These are phyloP conservation scores for Corythornis madagascariensis DNA, from an alignment of 2,113 vertebrate genomes.

Conservation along the genomic window DNA sequence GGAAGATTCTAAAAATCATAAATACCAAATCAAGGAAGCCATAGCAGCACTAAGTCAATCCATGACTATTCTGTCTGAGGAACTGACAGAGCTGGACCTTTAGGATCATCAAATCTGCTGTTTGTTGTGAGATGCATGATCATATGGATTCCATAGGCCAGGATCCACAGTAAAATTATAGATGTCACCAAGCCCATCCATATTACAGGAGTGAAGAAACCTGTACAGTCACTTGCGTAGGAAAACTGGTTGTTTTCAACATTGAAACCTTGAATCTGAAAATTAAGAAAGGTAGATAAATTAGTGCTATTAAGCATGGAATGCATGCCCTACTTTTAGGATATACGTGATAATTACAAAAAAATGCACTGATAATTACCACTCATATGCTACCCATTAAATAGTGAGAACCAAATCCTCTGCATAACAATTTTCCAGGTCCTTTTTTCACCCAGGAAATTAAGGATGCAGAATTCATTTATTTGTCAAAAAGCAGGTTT, in stretches of 20 bases:
- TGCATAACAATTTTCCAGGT: neutral
- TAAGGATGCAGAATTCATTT: neutral
- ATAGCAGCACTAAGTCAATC: neutral
- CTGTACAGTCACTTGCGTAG: conserved; percentile 62
- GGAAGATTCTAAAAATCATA: neutral
- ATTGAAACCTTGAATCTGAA: conserved; percentile 72
- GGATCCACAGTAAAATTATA: conserved; percentile 61
- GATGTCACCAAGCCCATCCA: conserved; percentile 67
- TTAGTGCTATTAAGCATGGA: neutral
- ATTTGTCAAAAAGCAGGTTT: neutral
- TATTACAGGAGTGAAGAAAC: conserved; percentile 65
- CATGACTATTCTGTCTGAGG: conserved; percentile 63
- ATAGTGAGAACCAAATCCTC: neutral
- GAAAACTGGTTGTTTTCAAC: conserved; percentile 53
- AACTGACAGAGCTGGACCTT: conserved; percentile 54
- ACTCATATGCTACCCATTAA: neutral
- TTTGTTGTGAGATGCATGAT: conserved; percentile 67
- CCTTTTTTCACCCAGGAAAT: neutral
- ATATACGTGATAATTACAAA: neutral
- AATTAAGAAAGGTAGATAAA: neutral
- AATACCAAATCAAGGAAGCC: neutral
- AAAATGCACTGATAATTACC: neutral
- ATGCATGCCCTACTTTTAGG: neutral
- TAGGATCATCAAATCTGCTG: conserved; percentile 66
- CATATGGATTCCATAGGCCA: conserved; percentile 59